Evolutionary conservation across 2,797 vertebrate species (phyloP).

Genomic region (Lindbergichthys nudifrons): DNA sequence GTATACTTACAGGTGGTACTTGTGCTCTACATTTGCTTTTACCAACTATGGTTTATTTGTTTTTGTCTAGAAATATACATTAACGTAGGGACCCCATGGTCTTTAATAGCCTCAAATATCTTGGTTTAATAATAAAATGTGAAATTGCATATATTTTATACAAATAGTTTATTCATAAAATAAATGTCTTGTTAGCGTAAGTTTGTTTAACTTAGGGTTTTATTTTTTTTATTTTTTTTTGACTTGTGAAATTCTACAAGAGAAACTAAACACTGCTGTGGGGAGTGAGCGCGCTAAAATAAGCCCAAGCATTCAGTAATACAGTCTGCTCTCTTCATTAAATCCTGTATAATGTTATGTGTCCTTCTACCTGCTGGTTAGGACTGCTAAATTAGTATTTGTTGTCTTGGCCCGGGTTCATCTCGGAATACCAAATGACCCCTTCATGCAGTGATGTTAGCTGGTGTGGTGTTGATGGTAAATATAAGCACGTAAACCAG

Average conservation of each 20-base stretch:
- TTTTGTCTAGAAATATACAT: not conserved
- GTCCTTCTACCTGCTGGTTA: constrained; percentile 57
- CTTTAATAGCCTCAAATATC: not conserved
- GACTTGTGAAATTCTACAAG: constrained; percentile 59
- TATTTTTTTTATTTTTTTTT: constrained; percentile 27
- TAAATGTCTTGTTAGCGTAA: not conserved
- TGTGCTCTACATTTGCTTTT: not conserved
- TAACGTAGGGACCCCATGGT: not conserved
- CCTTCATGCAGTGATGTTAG: constrained; percentile 4
- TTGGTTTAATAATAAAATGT: not conserved
- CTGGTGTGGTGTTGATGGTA: constrained; percentile 17
- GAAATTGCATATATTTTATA: not conserved
- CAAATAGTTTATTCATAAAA: not conserved
- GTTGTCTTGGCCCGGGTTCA: constrained; percentile 33
- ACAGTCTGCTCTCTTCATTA: constrained; percentile 53
- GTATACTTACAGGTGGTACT: too few species aligned
- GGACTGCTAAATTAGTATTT: constrained; percentile 50
- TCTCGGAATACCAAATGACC: constrained; percentile 37
- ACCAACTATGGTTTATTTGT: not conserved
- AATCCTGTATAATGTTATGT: constrained; percentile 62
- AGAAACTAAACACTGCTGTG: constrained; percentile 67
- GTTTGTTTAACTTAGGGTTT: constrained; percentile 31
- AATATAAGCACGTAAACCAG: constrained; percentile 30
- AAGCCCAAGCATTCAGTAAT: constrained; percentile 62
- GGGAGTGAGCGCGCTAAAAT: constrained; percentile 68